Evolutionary conservation across 2,888 invertebrate genomes (phyloP).

Genomic region (Platypus cylindrus): DNA sequence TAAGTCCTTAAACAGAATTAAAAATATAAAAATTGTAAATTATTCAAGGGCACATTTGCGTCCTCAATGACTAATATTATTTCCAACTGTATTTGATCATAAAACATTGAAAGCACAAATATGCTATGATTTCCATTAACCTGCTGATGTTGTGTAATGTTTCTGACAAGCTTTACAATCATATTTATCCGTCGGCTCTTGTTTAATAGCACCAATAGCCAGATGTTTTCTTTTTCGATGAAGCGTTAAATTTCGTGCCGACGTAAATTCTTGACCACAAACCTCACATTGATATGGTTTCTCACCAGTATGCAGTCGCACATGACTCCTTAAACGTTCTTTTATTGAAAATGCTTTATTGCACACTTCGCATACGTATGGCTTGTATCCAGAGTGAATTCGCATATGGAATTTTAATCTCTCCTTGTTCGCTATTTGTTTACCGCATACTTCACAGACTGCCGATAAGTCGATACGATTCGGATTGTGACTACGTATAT

Average conservation of each 20-base stretch:
- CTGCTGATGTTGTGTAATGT: constrained; percentile 29
- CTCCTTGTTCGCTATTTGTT: constrained; percentile 27
- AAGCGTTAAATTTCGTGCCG: constrained; percentile 39
- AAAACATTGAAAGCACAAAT: too few relatives aligned
- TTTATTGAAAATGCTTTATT: constrained; percentile 27
- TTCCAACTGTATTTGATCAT: too few relatives aligned
- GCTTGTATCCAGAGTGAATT: constrained; percentile 21
- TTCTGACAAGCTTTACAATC: constrained; percentile 32
- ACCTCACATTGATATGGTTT: constrained; percentile 22
- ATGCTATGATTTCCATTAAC: too few relatives aligned
- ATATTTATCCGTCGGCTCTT: constrained; percentile 29
- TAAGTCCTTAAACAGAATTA: too few relatives aligned
- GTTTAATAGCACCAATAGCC: constrained; percentile 30
- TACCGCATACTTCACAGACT: constrained; percentile 31
- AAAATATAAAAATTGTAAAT: too few relatives aligned
- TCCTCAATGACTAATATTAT: too few relatives aligned
- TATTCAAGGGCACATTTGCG: too few relatives aligned
- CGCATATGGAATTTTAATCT: constrained; percentile 29
- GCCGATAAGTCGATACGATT: constrained; percentile 36
- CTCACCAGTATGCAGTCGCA: constrained; percentile 40
- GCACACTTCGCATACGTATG: constrained; percentile 24
- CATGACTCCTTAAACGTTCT: constrained; percentile 38
- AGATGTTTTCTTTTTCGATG: constrained; percentile 41
- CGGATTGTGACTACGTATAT: constrained; percentile 21
- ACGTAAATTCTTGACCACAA: constrained; percentile 40